Evolutionary conservation across 2,888 invertebrate species (phyloP), one percentile per base, ranked within the genome.

Genomic region (Volucella zonaria): DNA sequence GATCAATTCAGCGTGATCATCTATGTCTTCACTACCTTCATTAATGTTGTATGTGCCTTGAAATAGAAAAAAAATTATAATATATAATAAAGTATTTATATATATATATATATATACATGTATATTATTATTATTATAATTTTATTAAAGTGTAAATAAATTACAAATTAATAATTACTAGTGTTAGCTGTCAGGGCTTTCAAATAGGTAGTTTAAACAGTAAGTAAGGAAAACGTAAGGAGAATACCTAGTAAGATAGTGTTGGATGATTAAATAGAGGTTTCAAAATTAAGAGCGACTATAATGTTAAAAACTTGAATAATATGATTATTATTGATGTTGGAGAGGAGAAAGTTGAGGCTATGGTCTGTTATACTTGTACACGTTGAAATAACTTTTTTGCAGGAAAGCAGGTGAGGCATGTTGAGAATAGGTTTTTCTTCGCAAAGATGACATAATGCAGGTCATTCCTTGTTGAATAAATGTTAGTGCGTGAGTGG

Each of bases 21-120:
- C 73, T 8, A 68, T 58, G 12, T 77, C 62, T 54, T 76, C 85
- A 71, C 49, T 77, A 14, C 76, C 73, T 61, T 81, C 76, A 45
- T 64, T 85, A 45, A 47, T 14, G 49, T 85, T 81, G 73, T 85
- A 85, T 59, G 85, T 81, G n/a, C 85, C 85, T 85, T 56, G 12
- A 68, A 77, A 51, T 43, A 58, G n/a, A 10, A 64, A 51, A 38
- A 52, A 14, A 14, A 31, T 45, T 40, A 38, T 12, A 38, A 45
- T 23, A 31, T n/a, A 11, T 1, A 10, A 56, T 14, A 11, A 15
- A 3, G n/a, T 42, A 14, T 11, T 11, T 1, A 58, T 42, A 12
- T 56, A 31, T 1, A 8, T 52, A 4, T 0, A 23, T n/a, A 23
- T 23, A 23, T 23, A 23, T 23, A n/a, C n/a, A n/a, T n/a, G n/a